A percentile compares a stretch with the other conserved stretches of the same genome.
These are phyloP conservation scores for Clusia tigrina DNA, from an alignment of 2,888 invertebrate species.

Conservation along the genomic window DNA sequence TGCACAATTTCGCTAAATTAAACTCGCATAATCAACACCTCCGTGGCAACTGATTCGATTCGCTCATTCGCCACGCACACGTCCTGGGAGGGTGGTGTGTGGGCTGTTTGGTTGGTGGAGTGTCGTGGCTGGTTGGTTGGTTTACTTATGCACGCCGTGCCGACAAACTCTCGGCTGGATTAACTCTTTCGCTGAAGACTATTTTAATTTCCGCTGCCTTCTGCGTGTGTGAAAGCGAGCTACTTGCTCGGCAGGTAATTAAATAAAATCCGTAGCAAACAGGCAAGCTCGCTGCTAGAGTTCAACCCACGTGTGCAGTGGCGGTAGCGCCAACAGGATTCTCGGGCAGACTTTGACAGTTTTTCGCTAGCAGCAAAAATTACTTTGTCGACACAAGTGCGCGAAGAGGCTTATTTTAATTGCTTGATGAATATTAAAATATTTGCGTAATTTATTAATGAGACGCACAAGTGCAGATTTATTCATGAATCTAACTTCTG, in stretches of 20 bases:
- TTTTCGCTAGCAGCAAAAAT: constrained; percentile 9
- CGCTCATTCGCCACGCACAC: too few species aligned
- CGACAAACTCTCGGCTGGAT: constrained; percentile 35
- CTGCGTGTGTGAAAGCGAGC: background rate
- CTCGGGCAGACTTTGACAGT: constrained; percentile 23
- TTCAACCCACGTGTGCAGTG: background rate
- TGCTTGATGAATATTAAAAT: constrained; percentile 61
- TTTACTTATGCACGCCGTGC: constrained; percentile 13
- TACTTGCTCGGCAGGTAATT: constrained; percentile 13
- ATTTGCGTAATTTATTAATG: constrained; percentile 58
- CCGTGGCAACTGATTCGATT: constrained; percentile 16
- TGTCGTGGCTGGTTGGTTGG: background rate
- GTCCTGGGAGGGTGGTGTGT: too few species aligned
- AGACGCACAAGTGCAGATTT: constrained; percentile 43
- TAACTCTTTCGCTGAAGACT: background rate
- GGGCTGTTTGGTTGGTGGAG: too few species aligned
- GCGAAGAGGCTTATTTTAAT: constrained; percentile 52
- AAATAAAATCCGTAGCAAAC: constrained; percentile 22
- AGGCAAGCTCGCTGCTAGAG: background rate
- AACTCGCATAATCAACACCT: constrained; percentile 56
- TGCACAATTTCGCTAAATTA: constrained; percentile 54
- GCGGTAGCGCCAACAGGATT: constrained; percentile 3
- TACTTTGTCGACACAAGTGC: constrained; percentile 5
- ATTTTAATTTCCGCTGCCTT: constrained; percentile 43
- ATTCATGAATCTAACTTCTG: background rate